A percentile compares a stretch with the other conserved stretches of the same genome.
Conservation (phyloP, 1,140 invertebrate species). For the Trichoplusia ni region DNA sequence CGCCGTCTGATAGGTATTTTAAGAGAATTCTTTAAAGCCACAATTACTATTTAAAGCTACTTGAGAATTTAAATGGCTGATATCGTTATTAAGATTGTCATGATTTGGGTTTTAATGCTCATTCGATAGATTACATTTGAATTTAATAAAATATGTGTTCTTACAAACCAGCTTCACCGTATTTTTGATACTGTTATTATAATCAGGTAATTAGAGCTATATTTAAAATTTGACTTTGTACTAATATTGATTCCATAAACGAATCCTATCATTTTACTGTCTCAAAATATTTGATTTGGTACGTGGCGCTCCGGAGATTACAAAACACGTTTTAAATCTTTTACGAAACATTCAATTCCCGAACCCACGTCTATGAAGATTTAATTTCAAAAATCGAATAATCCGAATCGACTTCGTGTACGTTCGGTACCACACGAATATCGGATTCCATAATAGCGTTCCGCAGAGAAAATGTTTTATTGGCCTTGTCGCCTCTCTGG, state of each 20-base stretch:
- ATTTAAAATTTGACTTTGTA: too few species aligned
- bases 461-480: slow-evolving; percentile 54
- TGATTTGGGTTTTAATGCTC: not conserved
- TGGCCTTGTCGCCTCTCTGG: slow-evolving; percentile 43
- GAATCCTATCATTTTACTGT: too few species aligned
- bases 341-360: slow-evolving; percentile 32
- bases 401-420: slow-evolving; percentile 35
- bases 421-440: slow-evolving; percentile 42
- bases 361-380: slow-evolving; percentile 40
- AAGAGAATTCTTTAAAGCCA: slow-evolving; percentile 19
- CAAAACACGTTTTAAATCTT: slow-evolving; percentile 29
- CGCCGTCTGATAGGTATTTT: slow-evolving; percentile 10
- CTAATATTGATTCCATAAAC: too few species aligned
- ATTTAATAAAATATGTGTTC: too few species aligned
- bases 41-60: slow-evolving; percentile 15
- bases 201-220: too few species aligned
- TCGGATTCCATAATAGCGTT: slow-evolving; percentile 50
- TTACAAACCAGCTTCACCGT: too few species aligned
- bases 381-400: slow-evolving; percentile 50
- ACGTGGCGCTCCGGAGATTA: slow-evolving; percentile 21
- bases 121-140: too few species aligned
- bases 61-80: not conserved
- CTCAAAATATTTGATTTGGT: not conserved
- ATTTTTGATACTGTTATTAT: too few species aligned
- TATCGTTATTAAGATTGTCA: slow-evolving; percentile 1